These are phyloP conservation scores for Drosophila sp. DNA, from an alignment of 1,140 invertebrate genomes.

Conservation along the genomic window DNA sequence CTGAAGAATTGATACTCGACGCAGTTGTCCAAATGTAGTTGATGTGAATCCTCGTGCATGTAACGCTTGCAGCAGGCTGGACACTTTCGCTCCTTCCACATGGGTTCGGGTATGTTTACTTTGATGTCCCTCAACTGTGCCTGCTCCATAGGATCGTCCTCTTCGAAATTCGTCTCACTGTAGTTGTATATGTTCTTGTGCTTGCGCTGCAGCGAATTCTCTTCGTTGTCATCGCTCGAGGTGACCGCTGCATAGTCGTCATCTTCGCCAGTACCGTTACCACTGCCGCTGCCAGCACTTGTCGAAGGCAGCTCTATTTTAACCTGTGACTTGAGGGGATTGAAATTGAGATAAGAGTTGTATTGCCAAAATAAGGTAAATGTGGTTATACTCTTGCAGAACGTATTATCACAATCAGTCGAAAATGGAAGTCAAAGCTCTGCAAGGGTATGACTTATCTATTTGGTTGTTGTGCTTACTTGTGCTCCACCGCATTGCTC, in stretches of 20 bases:
- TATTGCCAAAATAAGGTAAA: neutral
- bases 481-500: conserved; percentile 54
- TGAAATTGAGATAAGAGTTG: neutral
- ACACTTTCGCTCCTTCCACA: conserved; percentile 82
- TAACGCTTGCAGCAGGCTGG: conserved; percentile 75
- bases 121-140: conserved; percentile 70
- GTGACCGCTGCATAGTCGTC: conserved; percentile 63
- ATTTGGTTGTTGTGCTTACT: neutral
- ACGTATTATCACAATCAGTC: too few relatives aligned
- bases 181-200: conserved; percentile 77
- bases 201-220: conserved; percentile 54
- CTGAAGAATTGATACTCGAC: conserved; percentile 72
- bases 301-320: conserved; percentile 51
- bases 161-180: conserved; percentile 80
- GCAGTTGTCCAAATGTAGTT: conserved; percentile 73
- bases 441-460: too few relatives aligned
- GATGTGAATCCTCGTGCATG: conserved; percentile 80
- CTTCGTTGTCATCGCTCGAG: conserved; percentile 74
- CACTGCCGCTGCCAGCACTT: conserved; percentile 43
- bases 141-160: conserved; percentile 82
- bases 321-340: conserved; percentile 7
- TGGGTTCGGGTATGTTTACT: conserved; percentile 77
- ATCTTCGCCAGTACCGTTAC: conserved; percentile 52
- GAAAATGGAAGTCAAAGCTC: too few relatives aligned
- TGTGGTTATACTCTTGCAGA: neutral